These are phyloP conservation scores for Heliocidaris erythrogramma DNA, from an alignment of 35 echinoderm and acorn worm species.

Conservation along the genomic window DNA sequence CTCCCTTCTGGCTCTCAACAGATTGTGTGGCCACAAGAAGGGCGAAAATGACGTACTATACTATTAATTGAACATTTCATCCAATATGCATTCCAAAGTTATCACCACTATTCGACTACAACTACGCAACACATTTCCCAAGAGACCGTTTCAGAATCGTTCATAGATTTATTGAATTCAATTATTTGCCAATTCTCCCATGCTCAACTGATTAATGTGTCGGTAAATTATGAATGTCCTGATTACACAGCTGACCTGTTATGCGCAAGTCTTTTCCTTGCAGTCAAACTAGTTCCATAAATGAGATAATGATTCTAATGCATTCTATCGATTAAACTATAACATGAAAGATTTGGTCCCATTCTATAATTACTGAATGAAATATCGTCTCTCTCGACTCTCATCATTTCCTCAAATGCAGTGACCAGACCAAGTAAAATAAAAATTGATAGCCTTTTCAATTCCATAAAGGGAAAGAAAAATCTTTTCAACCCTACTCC, in stretches of 20 bases:
- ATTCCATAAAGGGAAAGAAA: too few relatives aligned
- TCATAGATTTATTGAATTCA: neutral
- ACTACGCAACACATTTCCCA: neutral
- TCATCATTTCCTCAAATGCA: too few relatives aligned
- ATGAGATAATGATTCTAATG: too few relatives aligned
- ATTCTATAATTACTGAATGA: too few relatives aligned
- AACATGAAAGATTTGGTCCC: too few relatives aligned
- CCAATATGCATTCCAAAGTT: too few relatives aligned
- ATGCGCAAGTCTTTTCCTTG: too few relatives aligned
- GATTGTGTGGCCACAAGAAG: neutral
- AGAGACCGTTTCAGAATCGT: neutral
- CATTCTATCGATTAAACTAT: too few relatives aligned
- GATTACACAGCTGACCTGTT: neutral
- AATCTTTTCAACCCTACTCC: neutral
- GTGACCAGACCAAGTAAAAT: too few relatives aligned
- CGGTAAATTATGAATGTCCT: neutral
- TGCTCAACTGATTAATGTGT: neutral
- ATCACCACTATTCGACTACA: neutral
- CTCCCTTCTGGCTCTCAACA: neutral
- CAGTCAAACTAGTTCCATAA: too few relatives aligned
- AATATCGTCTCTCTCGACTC: too few relatives aligned
- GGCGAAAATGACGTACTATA: neutral
- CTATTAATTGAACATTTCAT: neutral
- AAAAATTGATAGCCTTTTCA: too few relatives aligned
- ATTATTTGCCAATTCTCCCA: neutral